Conservation (phyloP, 2,888 invertebrate genomes). For the Drosophila niveifrons region DNA sequence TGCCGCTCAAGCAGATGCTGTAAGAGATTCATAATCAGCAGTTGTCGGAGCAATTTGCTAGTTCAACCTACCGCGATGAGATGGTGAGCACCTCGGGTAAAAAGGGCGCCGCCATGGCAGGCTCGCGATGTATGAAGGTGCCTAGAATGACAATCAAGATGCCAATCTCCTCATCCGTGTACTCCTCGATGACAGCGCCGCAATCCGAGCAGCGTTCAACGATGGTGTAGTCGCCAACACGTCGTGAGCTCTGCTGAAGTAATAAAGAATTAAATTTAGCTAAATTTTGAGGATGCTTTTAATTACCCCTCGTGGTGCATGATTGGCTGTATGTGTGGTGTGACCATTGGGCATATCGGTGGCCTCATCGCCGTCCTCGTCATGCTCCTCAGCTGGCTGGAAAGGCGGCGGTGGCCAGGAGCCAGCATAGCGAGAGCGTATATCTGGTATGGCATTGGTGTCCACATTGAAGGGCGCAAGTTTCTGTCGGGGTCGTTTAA, state of each 20-base stretch:
- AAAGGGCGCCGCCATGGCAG: slow-evolving; percentile 96
- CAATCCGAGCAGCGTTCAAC: slow-evolving; percentile 93
- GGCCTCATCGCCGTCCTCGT: slow-evolving; percentile 76
- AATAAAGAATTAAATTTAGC: not conserved
- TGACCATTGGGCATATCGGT: slow-evolving; percentile 73
- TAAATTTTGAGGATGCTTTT: slow-evolving; percentile 80
- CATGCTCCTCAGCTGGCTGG: slow-evolving; percentile 77
- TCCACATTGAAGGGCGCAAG: slow-evolving; percentile 87
- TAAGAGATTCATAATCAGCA: not conserved
- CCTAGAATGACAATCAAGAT: slow-evolving; percentile 96
- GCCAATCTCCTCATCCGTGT: slow-evolving; percentile 98
- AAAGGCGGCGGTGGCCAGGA: slow-evolving; percentile 86
- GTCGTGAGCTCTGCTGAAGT: slow-evolving; percentile 86
- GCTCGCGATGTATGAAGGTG: slow-evolving; percentile 98
- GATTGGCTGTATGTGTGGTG: slow-evolving; percentile 45
- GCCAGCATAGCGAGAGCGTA: slow-evolving; percentile 86
- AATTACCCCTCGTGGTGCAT: slow-evolving; percentile 61
- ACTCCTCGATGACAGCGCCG: slow-evolving; percentile 94
- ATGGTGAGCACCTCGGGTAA: slow-evolving; percentile 95
- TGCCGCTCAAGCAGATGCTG: slow-evolving; percentile 87
- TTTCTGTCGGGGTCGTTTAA: slow-evolving; percentile 87
- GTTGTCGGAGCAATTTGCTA: not conserved
- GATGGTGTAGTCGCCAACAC: slow-evolving; percentile 90
- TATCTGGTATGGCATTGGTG: slow-evolving; percentile 86
- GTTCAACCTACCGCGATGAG: slow-evolving; percentile 90